These are phyloP conservation scores for Paedocypris micromegethes DNA, from an alignment of 2,797 vertebrate genomes.

Conservation along the genomic window DNA sequence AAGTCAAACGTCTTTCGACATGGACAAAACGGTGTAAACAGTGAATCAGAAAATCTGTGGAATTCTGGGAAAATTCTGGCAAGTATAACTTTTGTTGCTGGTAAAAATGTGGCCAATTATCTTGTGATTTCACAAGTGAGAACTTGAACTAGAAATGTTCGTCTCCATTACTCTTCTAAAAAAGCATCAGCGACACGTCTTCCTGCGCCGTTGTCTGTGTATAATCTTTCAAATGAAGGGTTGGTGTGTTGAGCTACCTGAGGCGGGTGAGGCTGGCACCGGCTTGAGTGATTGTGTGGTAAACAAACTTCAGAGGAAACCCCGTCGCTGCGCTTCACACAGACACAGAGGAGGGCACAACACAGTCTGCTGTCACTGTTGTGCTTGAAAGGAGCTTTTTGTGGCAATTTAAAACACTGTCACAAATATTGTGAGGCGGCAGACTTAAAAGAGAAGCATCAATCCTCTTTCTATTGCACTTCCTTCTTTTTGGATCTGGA, in stretches of 20 bases:
- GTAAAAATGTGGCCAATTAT: conserved; percentile 35
- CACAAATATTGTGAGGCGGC: conserved; percentile 32
- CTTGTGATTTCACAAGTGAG: conserved; percentile 26
- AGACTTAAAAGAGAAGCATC: conserved; percentile 13
- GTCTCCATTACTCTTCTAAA: conserved; percentile 18
- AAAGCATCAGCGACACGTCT: conserved; percentile 27
- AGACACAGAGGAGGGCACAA: conserved; percentile 35
- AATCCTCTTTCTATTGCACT: too few species aligned
- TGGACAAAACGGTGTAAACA: conserved; percentile 2
- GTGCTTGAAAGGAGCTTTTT: conserved; percentile 32
- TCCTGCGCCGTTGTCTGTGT: conserved; percentile 30
- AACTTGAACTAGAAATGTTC: conserved; percentile 16
- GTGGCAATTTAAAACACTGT: conserved; percentile 33
- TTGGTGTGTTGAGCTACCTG: conserved; percentile 49
- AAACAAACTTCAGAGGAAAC: conserved; percentile 66
- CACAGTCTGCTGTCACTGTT: conserved; percentile 31
- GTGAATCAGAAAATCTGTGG: neutral
- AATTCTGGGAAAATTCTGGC: conserved; percentile 17
- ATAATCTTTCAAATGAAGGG: conserved; percentile 31
- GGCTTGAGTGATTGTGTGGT: conserved; percentile 61
- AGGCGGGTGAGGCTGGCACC: conserved; percentile 52
- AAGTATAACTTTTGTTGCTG: neutral
- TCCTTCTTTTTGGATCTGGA: neutral
- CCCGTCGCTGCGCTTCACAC: conserved; percentile 52
- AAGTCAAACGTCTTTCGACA: neutral